Conservation (phyloP, 2,113 vertebrate species). For the Lamprologus sp. region DNA sequence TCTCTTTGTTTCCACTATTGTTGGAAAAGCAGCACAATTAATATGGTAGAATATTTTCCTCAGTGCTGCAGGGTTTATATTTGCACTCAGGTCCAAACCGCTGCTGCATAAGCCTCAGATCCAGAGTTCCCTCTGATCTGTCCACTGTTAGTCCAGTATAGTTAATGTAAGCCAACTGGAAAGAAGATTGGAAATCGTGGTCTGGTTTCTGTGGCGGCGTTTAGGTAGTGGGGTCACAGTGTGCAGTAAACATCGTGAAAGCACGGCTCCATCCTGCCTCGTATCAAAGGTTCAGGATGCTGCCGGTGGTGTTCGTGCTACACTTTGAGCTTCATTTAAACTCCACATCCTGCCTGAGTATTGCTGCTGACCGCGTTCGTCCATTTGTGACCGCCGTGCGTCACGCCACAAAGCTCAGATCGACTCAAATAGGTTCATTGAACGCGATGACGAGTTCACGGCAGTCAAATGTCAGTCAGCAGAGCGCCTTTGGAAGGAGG, state of each 20-base stretch:
- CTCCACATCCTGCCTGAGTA: not conserved
- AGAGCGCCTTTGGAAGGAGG: not conserved
- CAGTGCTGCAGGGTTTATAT: not conserved
- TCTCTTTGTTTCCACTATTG: not conserved
- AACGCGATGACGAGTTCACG: not conserved
- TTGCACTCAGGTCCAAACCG: not conserved
- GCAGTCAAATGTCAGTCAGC: not conserved
- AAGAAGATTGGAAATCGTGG: not conserved
- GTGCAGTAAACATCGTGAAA: accelerated
- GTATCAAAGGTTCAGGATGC: not conserved
- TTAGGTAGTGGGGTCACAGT: not conserved
- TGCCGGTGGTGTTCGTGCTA: not conserved
- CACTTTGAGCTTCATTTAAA: not conserved
- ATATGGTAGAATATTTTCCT: not conserved
- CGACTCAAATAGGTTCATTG: accelerated
- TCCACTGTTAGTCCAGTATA: not conserved
- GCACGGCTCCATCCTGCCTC: not conserved
- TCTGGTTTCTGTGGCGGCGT: not conserved
- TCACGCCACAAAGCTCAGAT: not conserved
- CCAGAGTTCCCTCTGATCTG: not conserved
- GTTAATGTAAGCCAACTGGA: not conserved
- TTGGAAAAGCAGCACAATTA: not conserved
- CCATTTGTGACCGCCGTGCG: not conserved
- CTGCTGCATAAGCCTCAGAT: not conserved
- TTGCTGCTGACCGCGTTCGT: accelerated